Conservation (phyloP, 2,888 invertebrate species). For the Caenorhabditis sp. region DNA sequence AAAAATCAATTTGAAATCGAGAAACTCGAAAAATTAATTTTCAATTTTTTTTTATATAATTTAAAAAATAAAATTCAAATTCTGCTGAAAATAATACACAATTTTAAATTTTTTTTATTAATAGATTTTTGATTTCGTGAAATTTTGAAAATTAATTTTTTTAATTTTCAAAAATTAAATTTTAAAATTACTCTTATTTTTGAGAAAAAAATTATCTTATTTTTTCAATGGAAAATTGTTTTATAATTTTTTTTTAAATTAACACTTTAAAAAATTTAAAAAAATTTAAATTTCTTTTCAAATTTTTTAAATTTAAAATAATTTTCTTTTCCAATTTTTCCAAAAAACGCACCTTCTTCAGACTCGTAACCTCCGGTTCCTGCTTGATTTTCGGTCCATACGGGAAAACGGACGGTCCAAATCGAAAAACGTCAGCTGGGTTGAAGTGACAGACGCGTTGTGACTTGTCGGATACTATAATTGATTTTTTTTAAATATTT, state of each 20-base stretch:
- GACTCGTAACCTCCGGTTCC: neutral
- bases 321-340: neutral
- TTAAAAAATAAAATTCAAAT: neutral
- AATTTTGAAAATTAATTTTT: too few relatives aligned
- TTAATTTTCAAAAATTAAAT: too few relatives aligned
- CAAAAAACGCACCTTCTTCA: neutral
- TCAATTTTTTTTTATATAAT: too few relatives aligned
- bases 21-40: neutral
- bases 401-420: slow-evolving; percentile 73
- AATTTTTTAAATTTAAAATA: too few relatives aligned
- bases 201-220: too few relatives aligned
- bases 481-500: neutral
- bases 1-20: neutral
- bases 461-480: slow-evolving; percentile 48
- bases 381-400: slow-evolving; percentile 49
- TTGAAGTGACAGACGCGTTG: slow-evolving; percentile 64
- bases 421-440: slow-evolving; percentile 68
- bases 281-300: too few relatives aligned
- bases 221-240: too few relatives aligned
- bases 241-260: too few relatives aligned
- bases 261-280: too few relatives aligned
- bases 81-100: neutral
- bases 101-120: too few relatives aligned
- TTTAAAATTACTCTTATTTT: too few relatives aligned
- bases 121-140: too few relatives aligned